Conservation (phyloP, 2,888 invertebrate genomes). For the Caenorhabditis imperialis region DNA sequence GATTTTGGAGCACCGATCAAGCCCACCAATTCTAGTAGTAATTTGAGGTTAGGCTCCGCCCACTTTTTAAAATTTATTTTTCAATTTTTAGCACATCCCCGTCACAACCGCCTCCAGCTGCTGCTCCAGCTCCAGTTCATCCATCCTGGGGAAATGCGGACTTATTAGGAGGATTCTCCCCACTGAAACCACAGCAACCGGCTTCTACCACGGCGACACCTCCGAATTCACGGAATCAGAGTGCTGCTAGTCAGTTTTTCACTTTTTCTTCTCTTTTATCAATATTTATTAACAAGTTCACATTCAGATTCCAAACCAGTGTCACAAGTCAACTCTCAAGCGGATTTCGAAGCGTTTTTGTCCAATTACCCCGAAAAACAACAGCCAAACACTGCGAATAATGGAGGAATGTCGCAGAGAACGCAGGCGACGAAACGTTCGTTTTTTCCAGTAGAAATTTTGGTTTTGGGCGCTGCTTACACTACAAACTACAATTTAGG, state of each 20-base stretch:
- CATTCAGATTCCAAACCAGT: conserved; percentile 50
- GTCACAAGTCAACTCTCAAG: conserved; percentile 52
- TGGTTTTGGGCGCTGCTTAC: too few species aligned
- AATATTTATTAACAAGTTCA: not conserved
- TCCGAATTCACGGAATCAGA: conserved; percentile 43
- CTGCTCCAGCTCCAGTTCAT: conserved; percentile 5
- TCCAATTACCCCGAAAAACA: conserved; percentile 52
- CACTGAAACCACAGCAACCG: conserved; percentile 27
- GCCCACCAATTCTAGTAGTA: conserved; percentile 27
- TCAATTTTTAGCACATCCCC: too few species aligned
- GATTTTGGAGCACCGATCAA: conserved; percentile 50
- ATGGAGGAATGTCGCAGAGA: conserved; percentile 5
- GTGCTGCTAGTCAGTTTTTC: conserved; percentile 40
- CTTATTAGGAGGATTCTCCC: conserved; percentile 46
- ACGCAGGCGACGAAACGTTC: conserved; percentile 20
- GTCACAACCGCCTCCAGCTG: too few species aligned
- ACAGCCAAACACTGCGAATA: conserved; percentile 11
- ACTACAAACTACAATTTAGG: not conserved
- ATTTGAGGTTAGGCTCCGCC: conserved; percentile 21
- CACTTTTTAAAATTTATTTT: not conserved
- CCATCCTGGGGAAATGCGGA: conserved; percentile 39
- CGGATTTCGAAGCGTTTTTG: conserved; percentile 55
- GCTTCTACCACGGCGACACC: conserved; percentile 34
- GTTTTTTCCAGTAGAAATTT: too few species aligned
- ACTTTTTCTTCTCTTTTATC: not conserved